Base-by-base conservation (phyloP, 2,797 vertebrate species). In the Mormyrops boulengeri region DNA sequence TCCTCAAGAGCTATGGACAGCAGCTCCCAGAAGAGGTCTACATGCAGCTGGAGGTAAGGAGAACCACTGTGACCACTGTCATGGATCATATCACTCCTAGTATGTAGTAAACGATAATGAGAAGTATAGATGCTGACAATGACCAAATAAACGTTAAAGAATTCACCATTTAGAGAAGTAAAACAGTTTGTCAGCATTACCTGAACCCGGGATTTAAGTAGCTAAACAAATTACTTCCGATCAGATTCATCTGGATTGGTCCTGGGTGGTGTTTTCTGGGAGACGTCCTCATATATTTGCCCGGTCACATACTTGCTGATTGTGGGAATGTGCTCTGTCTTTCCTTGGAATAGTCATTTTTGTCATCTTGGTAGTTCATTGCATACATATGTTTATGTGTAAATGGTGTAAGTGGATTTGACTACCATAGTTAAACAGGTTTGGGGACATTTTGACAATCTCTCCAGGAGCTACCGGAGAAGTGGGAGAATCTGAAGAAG, bases 391-490 rank as follows among this genome's bases (percentile, higher is more conserved):
- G 7, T 44, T 44, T 80, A 41, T 14, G 1, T n/a, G 30, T 14
- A 69, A 69, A 80, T 44, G 17, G 14, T 80, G 1, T 80, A 44
- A 85, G 52, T 34, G 26, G 3, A 38, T 34, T 22, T 30, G 50
- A n/a, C 17, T 12, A 4, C 30, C 30, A 60, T n/a, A 41, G 34
- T 88, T 88, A 62, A 44, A 88, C 62, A 88, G 52, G 66, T 66
- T 60, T 11, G 34, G 34, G 5, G 11, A 17, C n/a, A 41, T 41
- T 52, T 26, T 87, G 3, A 38, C 5, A n/a, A 60, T 87, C 85
- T 80, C 41, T 77, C 91, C 92, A 97, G 97, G 95, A 97, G 93
- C 95, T 97, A 90, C 96, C 96, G n/a, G 96, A 97, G 90, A 97
- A 91, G 73, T 96, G 95, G 95, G 96, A 96, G 93, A 96, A 94